Conservation (phyloP, 2,888 invertebrate species). For the Heliconius cydno region DNA sequence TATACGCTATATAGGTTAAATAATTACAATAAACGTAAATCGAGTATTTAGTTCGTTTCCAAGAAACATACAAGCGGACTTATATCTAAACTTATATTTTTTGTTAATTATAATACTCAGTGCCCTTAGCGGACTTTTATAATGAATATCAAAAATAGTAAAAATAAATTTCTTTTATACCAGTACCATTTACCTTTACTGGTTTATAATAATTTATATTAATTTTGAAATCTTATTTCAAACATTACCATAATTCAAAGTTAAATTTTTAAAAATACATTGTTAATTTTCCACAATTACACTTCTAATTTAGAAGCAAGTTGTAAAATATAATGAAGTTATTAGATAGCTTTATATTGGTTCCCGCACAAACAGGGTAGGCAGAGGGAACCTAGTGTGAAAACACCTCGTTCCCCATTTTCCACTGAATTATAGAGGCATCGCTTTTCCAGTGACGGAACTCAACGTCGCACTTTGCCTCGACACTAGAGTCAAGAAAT, state of each 20-base stretch:
- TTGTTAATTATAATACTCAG: slow-evolving; percentile 41
- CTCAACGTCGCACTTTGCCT: too few species aligned
- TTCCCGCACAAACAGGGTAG: too few species aligned
- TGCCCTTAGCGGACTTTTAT: slow-evolving; percentile 33
- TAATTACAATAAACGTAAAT: neutral
- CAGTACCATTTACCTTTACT: neutral
- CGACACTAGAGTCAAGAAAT: too few species aligned
- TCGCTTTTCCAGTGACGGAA: too few species aligned
- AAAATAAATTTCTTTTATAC: neutral
- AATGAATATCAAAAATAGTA: slow-evolving; percentile 21
- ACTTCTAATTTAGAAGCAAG: neutral
- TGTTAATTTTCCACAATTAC: neutral
- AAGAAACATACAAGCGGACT: neutral
- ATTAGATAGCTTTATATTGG: neutral
- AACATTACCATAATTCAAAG: neutral
- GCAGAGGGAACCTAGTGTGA: too few species aligned
- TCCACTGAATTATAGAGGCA: too few species aligned
- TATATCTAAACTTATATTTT: neutral
- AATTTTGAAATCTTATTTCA: neutral
- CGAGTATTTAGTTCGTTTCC: slow-evolving; percentile 6
- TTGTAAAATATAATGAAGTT: neutral
- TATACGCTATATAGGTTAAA: neutral
- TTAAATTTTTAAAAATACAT: neutral
- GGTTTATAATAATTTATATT: neutral
- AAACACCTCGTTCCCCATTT: too few species aligned